Evolutionary conservation across 2,113 vertebrate genomes (phyloP), one percentile per base, ranked within the genome.

Genomic region (Leptobrachium ailaonicum): DNA sequence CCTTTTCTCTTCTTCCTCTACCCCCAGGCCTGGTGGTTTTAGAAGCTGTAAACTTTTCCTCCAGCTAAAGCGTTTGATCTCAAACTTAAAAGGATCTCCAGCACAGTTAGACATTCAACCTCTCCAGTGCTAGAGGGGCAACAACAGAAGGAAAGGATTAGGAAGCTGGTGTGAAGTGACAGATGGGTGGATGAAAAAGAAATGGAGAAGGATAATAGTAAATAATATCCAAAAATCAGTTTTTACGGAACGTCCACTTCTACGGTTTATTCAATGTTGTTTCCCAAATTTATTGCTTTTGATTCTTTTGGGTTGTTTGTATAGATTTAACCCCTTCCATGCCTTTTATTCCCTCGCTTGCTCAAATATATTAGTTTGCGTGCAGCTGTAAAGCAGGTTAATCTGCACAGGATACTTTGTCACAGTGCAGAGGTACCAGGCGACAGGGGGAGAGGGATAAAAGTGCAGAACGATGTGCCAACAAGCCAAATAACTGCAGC

Each of bases 111-210:
- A 78, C 70, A 74, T 70, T 83, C 82, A 63, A 74, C 63, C 76
- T 70, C 82, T 76, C 66, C 73, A 69, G 41, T 81, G 69, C 82
- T 81, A 69, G 78, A 83, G 69, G 79, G 79, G 82, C 14, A 83
- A 77, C 63, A 77, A 64, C 78, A 80, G 73, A 77, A 79, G 80
- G 76, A 68, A 62, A 50, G 82, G 70, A 66, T 80, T 80, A 80
- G 50, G 71, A 74, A 68, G 75, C 68, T 71, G 62, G 71, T 77
- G 70, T 74, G 64, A 75, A 54, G 54, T 74, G 69, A 74, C 50
- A 70, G 63, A 68, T 41, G 66, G 54, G 62, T 41, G 78, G 71
- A 64, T 20, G 32, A 32, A 50, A 58, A 63, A 64, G 42, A 74
- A 45, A 74, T 66, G n/a, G n/a, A 68, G 64, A 73, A 71, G 50